Evolutionary conservation across 2,113 vertebrate genomes (phyloP).

Genomic region (Sapajus apella): DNA sequence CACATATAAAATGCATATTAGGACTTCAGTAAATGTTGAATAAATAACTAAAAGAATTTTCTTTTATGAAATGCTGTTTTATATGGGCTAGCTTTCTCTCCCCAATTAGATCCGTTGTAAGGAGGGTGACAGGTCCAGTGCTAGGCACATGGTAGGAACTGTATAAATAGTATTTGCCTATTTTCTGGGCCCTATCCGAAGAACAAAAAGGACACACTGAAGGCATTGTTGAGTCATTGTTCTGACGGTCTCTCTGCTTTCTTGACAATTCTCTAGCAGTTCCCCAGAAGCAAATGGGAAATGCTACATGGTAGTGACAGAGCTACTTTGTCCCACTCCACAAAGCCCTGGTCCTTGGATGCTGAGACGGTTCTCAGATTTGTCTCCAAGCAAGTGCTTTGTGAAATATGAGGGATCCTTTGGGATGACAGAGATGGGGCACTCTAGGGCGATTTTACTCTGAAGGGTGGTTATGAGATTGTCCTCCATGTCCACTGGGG

Average conservation of each 20-base stretch:
- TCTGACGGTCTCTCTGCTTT: neutral
- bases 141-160: neutral
- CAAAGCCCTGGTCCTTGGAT: neutral
- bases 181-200: neutral
- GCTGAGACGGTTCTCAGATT: neutral
- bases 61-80: neutral
- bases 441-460: neutral
- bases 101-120: neutral
- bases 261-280: neutral
- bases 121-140: neutral
- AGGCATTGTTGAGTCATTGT: neutral
- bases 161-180: neutral
- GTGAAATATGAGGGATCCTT: neutral
- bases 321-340: neutral
- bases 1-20: neutral
- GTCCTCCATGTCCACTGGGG: rapidly evolving
- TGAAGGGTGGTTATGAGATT: neutral
- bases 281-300: neutral
- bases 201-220: neutral
- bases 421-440: neutral
- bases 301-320: neutral
- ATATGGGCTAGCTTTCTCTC: neutral
- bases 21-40: neutral
- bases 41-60: neutral
- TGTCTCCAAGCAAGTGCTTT: neutral